Conservation (phyloP, 2,797 vertebrate species). For the Ataeniobius toweri region DNA sequence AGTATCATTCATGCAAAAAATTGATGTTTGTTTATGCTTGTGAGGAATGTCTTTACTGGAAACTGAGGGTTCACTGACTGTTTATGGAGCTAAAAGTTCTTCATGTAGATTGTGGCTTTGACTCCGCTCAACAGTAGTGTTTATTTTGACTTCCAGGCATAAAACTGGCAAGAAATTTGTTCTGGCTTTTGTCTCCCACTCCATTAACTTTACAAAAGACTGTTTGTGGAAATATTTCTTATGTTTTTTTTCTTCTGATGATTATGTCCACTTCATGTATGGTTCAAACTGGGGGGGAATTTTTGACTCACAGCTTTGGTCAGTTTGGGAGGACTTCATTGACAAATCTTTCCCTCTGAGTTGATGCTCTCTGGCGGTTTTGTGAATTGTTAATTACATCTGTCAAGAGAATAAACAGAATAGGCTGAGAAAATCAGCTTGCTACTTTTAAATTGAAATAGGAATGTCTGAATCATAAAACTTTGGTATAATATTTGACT, state of each 20-base stretch:
- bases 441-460: neutral
- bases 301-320: slow-evolving; percentile 48
- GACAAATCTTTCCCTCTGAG: slow-evolving; percentile 21
- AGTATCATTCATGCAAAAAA: slow-evolving; percentile 52
- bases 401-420: slow-evolving; percentile 27
- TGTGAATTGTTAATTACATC: slow-evolving; percentile 18
- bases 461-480: neutral
- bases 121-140: slow-evolving; percentile 62
- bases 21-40: slow-evolving; percentile 69
- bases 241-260: slow-evolving; percentile 34
- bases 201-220: slow-evolving; percentile 52
- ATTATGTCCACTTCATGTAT: slow-evolving; percentile 7
- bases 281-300: slow-evolving; percentile 13
- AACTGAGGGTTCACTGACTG: slow-evolving; percentile 62
- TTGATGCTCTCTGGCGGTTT: slow-evolving; percentile 13
- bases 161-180: slow-evolving; percentile 61
- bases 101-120: slow-evolving; percentile 65
- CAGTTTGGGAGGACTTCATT: slow-evolving; percentile 30
- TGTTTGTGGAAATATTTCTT: slow-evolving; percentile 49
- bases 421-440: slow-evolving; percentile 1
- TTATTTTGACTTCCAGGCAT: slow-evolving; percentile 72
- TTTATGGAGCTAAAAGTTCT: slow-evolving; percentile 69
- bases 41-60: slow-evolving; percentile 68
- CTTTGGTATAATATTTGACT: neutral
- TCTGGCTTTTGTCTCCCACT: slow-evolving; percentile 58